Percentiles rank a stretch among this genome's conserved stretches.
These are phyloP conservation scores for Scaptodrosophila latifasciaeformis DNA, from an alignment of 2,888 invertebrate genomes.

Conservation along the genomic window DNA sequence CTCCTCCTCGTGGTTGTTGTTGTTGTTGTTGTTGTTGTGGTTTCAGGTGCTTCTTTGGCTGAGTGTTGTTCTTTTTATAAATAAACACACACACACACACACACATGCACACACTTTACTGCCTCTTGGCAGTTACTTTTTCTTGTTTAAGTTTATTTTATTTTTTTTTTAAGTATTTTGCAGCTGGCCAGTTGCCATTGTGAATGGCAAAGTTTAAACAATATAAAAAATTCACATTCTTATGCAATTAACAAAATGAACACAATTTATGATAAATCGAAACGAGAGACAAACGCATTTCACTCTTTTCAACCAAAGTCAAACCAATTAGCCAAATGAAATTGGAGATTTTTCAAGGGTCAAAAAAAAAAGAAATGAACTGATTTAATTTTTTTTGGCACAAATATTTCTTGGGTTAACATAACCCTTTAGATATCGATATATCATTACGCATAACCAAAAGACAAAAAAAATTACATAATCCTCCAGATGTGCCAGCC, in stretches of 20 bases:
- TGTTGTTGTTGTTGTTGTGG: neutral
- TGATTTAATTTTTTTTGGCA: no score
- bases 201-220: constrained; percentile 58
- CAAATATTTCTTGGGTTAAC: neutral
- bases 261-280: no score
- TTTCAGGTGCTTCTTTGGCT: neutral
- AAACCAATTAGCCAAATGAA: constrained; percentile 38
- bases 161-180: constrained; percentile 16
- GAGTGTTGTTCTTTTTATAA: no score
- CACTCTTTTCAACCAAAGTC: neutral
- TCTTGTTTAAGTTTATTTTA: no score
- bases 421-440: constrained; percentile 37
- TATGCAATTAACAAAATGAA: constrained; percentile 6
- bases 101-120: no score
- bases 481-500: constrained; percentile 21
- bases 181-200: constrained; percentile 11
- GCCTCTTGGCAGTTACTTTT: no score
- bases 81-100: no score
- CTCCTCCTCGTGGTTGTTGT: neutral
- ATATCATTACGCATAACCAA: constrained; percentile 46
- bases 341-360: no score
- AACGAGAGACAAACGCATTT: no score
- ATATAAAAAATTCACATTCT: constrained; percentile 24
- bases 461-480: constrained; percentile 39
- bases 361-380: no score